A percentile compares a stretch with the other conserved stretches of the same genome.
Evolutionary conservation across 2,888 invertebrate species (phyloP).

Genomic region (Rhagonycha fulva): DNA sequence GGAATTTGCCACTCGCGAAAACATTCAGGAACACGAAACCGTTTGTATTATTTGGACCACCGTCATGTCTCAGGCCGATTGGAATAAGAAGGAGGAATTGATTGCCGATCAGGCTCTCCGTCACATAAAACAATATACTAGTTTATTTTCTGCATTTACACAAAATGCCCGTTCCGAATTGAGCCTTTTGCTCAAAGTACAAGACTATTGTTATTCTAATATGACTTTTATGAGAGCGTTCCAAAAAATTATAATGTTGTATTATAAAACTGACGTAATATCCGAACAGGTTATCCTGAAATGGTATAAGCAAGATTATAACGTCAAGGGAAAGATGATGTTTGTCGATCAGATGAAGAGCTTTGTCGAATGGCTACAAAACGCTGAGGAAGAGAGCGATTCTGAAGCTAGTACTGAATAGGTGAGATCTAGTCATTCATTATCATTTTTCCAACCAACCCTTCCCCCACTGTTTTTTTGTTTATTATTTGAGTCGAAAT

Average conservation of each 20-base stretch:
- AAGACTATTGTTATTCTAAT: constrained; percentile 98
- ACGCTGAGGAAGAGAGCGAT: constrained; percentile 86
- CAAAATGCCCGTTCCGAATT: constrained; percentile 86
- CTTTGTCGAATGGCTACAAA: constrained; percentile 96
- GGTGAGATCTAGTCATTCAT: constrained; percentile 30
- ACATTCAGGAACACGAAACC: constrained; percentile 87
- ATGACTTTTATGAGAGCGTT: constrained; percentile 99
- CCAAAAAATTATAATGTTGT: constrained; percentile 93
- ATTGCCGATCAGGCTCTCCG: constrained; percentile 94
- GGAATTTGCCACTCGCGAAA: constrained; percentile 81
- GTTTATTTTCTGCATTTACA: constrained; percentile 85
- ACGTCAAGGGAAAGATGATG: constrained; percentile 94
- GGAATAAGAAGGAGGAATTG: constrained; percentile 98
- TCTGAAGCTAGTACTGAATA: constrained; percentile 58
- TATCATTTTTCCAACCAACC: background rate
- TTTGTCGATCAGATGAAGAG: constrained; percentile 98
- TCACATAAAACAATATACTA: constrained; percentile 84
- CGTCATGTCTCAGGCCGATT: constrained; percentile 93
- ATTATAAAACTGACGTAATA: constrained; percentile 95
- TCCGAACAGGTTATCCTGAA: constrained; percentile 94
- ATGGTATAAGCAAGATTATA: constrained; percentile 95
- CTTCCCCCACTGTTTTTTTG: background rate
- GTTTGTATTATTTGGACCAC: constrained; percentile 78
- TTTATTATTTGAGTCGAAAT: background rate
- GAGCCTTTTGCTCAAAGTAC: constrained; percentile 87